Evolutionary conservation across 1,140 invertebrate species (phyloP), one percentile per base, ranked within the genome.

Genomic region (Vanessa tameamea): DNA sequence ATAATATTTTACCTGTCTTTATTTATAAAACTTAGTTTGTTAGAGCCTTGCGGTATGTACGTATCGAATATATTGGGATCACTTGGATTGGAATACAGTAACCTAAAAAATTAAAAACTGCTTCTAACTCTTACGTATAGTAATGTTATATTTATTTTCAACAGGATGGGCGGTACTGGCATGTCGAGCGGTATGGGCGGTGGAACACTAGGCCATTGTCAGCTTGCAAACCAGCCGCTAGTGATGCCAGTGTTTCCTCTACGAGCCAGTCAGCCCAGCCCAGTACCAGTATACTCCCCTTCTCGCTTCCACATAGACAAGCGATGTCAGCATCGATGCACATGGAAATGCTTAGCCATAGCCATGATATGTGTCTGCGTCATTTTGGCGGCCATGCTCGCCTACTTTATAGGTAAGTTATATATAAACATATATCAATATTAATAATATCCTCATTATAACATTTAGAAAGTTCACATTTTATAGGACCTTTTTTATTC

Each of bases 231-330:
- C 87, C 94, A 94, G 87, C 95, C 96, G 16, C 94, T 96, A 82
- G 96, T 96, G 61, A 96, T 97, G 95, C 96, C 96, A 53, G 96
- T 95, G 79, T 97, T 97, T 92, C 96, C 96, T 8, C 93, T 96
- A 78, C 94, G 96, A 79, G 94, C 95, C 85, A 94, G 94, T 82
- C 94, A 95, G 83, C 95, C 95, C 72, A 94, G 95, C 76, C 94
- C 95, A 66, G 95, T 95, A 79, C 95, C 96, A 64, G 95, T 97
- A 83, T 96, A 97, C 94, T 97, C 97, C 77, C 97, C 97, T 84
- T 97, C 98, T 77, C 96, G 97, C 87, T 98, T 98, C 94, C 97
- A 97, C 93, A 97, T 98, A 94, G 97, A 98, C 93, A 98, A 98
- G 92, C 95, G 97, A 75, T 97, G 97, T 92, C 96, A 97, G 85